Evolutionary conservation across 2,888 invertebrate genomes (phyloP).

Genomic region (Mantis religiosa): DNA sequence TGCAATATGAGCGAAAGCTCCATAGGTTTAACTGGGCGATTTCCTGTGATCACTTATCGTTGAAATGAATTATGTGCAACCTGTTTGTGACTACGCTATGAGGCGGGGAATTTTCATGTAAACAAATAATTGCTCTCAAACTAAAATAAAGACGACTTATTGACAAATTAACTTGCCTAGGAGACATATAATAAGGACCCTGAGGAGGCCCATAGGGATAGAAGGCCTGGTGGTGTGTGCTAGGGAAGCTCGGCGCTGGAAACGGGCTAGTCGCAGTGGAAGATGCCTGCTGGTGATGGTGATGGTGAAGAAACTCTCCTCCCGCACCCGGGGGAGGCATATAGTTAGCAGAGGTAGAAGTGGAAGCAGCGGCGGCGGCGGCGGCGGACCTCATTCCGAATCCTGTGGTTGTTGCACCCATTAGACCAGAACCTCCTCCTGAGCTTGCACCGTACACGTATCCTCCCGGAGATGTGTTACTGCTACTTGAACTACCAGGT

Average conservation of each 20-base stretch:
- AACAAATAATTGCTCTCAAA: too few species aligned
- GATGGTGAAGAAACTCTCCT: conserved; percentile 23
- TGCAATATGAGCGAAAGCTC: too few species aligned
- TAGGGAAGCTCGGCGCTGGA: conserved; percentile 7
- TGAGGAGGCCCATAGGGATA: conserved; percentile 31
- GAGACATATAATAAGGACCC: conserved; percentile 31
- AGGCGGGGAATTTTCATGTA: too few species aligned
- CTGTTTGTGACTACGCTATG: too few species aligned
- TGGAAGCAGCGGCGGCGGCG: neutral
- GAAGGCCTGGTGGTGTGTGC: conserved; percentile 28
- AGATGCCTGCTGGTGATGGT: conserved; percentile 20
- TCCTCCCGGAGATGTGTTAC: neutral
- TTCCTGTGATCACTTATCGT: too few species aligned
- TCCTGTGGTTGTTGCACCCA: neutral
- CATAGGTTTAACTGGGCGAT: too few species aligned
- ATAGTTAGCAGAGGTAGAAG: neutral
- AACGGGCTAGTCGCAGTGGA: conserved; percentile 20
- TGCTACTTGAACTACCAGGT: neutral
- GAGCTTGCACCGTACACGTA: conserved; percentile 16
- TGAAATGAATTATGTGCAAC: too few species aligned
- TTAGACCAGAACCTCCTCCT: neutral
- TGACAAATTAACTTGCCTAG: conserved; percentile 26
- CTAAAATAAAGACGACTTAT: too few species aligned
- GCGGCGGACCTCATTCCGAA: neutral
- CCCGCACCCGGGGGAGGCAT: neutral